Evolutionary conservation across 1,140 invertebrate genomes (phyloP), one percentile per base, ranked within the genome.

Genomic region (Dendrolimus punctatus): DNA sequence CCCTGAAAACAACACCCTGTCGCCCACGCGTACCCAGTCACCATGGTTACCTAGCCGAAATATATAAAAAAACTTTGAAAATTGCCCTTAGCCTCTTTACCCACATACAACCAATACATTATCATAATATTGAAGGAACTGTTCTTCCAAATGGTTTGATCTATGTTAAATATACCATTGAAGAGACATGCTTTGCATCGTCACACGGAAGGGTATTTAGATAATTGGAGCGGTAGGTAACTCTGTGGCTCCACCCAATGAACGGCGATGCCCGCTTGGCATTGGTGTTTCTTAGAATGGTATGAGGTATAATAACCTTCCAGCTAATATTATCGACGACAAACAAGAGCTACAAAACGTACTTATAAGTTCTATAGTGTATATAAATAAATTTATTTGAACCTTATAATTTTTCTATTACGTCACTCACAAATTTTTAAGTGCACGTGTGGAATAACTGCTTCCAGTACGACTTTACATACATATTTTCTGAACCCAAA

Each of bases 1-100:
- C 86, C 86, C 80, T 87, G 84, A 84, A 81, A 83, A 71, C 66
- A 64, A 59, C 76, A 77, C 79, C 83, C 76, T 66, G 66, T 73
- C 69, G 73, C 83, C 81, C 72, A 80, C 80, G 70, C 75, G 66
- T 51, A 71, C 60, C 60, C 43, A 23, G 74, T 85, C 68, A 23
- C 73, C 66, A 84, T 82, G 65, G 77, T 51, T 70, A 85, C 76
- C 37, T 23, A 23, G 23, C 23, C 23, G 23, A 23, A 23, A 23
- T 23, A 10, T n/a, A 42, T 53, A 40, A 59, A 74, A 49, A 68
- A 66, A 75, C 60, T 68, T 50, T 39, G 7, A 62, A 60, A 62
- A 60, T 49, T 47, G 42, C 44, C 41, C 23, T 43, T 55, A 58
- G 41, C 48, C 40, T 44, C 4, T 5, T 37, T 7, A 41, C 10